These are phyloP conservation scores for Philaethria dido DNA, from an alignment of 2,888 invertebrate genomes.

Conservation along the genomic window DNA sequence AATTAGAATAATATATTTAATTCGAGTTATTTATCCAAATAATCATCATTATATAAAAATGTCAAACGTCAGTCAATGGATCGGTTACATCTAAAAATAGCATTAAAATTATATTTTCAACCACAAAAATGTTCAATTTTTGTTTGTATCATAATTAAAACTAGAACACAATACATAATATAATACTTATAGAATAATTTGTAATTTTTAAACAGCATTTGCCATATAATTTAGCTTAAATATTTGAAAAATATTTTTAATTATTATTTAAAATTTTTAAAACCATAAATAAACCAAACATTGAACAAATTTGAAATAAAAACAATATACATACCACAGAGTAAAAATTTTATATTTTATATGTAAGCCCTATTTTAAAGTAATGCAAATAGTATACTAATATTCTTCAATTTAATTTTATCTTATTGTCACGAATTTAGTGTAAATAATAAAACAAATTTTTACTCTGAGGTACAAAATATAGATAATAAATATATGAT, in stretches of 20 bases:
- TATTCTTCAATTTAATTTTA: not conserved
- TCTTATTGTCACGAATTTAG: conserved; percentile 22
- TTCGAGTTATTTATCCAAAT: not conserved
- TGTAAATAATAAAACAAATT: not conserved
- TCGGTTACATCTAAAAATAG: conserved; percentile 20
- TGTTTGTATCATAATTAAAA: not conserved
- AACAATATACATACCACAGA: conserved; percentile 7
- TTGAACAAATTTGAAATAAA: conserved; percentile 13
- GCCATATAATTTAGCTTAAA: conserved; percentile 7
- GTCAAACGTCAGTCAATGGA: conserved; percentile 26
- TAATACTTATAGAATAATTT: conserved; percentile 6
- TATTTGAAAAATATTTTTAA: not conserved
- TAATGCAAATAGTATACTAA: conserved; percentile 5
- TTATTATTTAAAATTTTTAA: not conserved
- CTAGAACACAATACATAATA: conserved; percentile 12
- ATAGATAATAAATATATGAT: conserved; percentile 11
- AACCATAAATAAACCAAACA: not conserved
- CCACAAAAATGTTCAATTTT: conserved; percentile 20
- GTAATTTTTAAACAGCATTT: conserved; percentile 4
- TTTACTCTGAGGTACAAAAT: conserved; percentile 29
- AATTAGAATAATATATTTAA: not conserved
- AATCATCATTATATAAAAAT: conserved; percentile 21
- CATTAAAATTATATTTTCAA: conserved; percentile 15
- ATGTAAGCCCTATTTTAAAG: not conserved
- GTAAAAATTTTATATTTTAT: conserved; percentile 8